These are phyloP conservation scores for Urophycis tenuis DNA, from an alignment of 2,797 vertebrate genomes.

Conservation along the genomic window DNA sequence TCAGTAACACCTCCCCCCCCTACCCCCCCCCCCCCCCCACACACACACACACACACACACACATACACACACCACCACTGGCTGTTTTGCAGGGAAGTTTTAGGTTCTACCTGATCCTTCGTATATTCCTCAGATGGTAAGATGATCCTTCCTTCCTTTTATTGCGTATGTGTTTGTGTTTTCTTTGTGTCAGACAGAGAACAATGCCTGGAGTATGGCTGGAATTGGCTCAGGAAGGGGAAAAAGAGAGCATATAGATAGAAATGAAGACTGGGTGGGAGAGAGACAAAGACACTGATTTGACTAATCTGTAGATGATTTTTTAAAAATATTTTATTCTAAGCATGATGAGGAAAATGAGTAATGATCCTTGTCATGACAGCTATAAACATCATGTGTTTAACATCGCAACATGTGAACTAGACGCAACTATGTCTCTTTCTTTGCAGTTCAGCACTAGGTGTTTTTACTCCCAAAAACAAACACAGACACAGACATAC, in stretches of 20 bases:
- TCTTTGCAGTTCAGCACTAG: too few relatives aligned
- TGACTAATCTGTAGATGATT: not conserved
- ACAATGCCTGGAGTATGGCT: constrained; percentile 55
- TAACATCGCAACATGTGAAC: too few relatives aligned
- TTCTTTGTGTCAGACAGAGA: constrained; percentile 19
- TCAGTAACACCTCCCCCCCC: constrained; percentile 16
- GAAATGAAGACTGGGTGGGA: not conserved
- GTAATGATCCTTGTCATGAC: not conserved
- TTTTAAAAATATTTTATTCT: not conserved
- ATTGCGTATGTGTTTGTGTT: not conserved
- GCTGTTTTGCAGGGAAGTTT: not conserved
- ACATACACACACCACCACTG: not conserved
- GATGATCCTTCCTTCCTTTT: constrained; percentile 52
- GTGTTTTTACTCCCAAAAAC: too few relatives aligned
- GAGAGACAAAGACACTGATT: constrained; percentile 7
- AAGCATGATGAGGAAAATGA: not conserved
- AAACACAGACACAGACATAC: too few relatives aligned
- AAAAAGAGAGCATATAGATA: constrained; percentile 18
- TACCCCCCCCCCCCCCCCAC: constrained; percentile 5
- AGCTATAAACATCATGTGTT: not conserved
- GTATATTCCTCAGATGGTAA: constrained; percentile 68
- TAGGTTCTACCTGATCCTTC: constrained; percentile 46
- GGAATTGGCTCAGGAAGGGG: constrained; percentile 34
- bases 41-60: constrained; percentile 4
- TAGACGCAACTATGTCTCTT: too few relatives aligned